phyloP scores from a whole-genome alignment of 2,797 vertebrate genomes.

The Moxostoma hubbsi region DNA sequence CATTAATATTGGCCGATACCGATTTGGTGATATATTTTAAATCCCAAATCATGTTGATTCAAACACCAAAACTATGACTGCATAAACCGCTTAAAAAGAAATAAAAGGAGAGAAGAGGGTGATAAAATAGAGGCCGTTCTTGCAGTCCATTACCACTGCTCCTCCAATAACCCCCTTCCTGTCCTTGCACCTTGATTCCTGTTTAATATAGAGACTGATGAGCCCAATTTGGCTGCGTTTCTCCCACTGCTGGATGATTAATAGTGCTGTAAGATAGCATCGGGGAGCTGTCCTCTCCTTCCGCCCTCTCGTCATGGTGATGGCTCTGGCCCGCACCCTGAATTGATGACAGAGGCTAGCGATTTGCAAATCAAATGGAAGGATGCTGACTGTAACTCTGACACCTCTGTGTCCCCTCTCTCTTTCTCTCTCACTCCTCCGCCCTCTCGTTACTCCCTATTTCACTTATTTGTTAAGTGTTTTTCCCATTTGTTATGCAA shows the following conservation, averaged over 20 bases:
- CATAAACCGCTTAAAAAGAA: neutral
- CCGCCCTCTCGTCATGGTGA: slow-evolving; percentile 39
- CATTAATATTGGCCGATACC: neutral
- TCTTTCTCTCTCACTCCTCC: slow-evolving; percentile 55
- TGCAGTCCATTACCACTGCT: slow-evolving; percentile 38
- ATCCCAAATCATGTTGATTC: neutral
- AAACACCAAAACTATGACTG: neutral
- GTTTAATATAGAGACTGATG: slow-evolving; percentile 89
- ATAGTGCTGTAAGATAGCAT: slow-evolving; percentile 86
- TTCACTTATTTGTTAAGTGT: slow-evolving; percentile 83
- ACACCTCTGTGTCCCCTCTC: slow-evolving; percentile 58
- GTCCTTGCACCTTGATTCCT: slow-evolving; percentile 74
- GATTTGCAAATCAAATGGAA: slow-evolving; percentile 96
- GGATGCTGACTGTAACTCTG: slow-evolving; percentile 70
- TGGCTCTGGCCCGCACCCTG: slow-evolving; percentile 71
- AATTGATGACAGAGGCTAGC: slow-evolving; percentile 87
- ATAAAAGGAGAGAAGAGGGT: slow-evolving; percentile 2
- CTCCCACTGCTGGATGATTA: slow-evolving; percentile 85
- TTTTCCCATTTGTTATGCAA: slow-evolving; percentile 91
- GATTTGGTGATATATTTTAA: neutral
- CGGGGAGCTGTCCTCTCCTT: slow-evolving; percentile 78
- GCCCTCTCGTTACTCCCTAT: slow-evolving; percentile 62
- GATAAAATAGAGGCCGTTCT: slow-evolving; percentile 39
- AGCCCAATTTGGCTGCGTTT: slow-evolving; percentile 87
- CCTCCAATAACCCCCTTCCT: slow-evolving; percentile 11